Base-by-base conservation (phyloP, 2,888 invertebrate genomes). In the Toxonevra muliebris region DNA sequence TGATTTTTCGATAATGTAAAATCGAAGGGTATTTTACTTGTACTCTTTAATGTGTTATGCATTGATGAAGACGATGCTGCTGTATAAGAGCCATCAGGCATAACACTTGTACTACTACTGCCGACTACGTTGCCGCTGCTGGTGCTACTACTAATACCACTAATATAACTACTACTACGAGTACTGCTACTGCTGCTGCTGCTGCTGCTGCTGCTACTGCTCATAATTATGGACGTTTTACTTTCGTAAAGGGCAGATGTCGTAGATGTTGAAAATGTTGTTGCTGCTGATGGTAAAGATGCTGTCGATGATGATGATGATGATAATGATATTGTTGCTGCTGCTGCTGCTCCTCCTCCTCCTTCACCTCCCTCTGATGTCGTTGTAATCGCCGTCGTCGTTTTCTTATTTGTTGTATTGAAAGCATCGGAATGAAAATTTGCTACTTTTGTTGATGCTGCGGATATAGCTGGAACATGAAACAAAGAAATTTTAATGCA, bases 1-100 rank as follows among this genome's bases (percentile, higher is more conserved):
- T 80, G 80, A 65, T 79, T 80, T 60, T 80, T 74, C 20, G 77
- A 73, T 11, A 77, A 75, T 53, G 76, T 69, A 43, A 76, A 77
- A 64, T 80, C 81, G 71, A 73, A 75, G 58, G 79, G 76, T 61
- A 79, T 73, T 40, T 76, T 79, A 8, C 73, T 66, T 30, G 75
- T 73, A 69, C 77, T 80, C 13, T 73, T 69, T 9, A 65, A 74
- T 65, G 69, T 73, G 42, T 79, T 78, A 13, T 72, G 72, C 19
- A 75, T 74, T 43, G 73, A 69, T 13, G 73, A 57, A 15, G 72
- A 40, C n/a, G 45, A 64, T 12, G 59, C 65, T 69, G 61, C 68
- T 59, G 69, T 71, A 68, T 68, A 54, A 50, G 65, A 50, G 58
- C 71, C 62, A 70, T 65, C 60, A 71, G 70, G 45, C 59, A 45